Evolutionary conservation across 2,797 vertebrate species (phyloP).

Genomic region (Helarctos malayanus): DNA sequence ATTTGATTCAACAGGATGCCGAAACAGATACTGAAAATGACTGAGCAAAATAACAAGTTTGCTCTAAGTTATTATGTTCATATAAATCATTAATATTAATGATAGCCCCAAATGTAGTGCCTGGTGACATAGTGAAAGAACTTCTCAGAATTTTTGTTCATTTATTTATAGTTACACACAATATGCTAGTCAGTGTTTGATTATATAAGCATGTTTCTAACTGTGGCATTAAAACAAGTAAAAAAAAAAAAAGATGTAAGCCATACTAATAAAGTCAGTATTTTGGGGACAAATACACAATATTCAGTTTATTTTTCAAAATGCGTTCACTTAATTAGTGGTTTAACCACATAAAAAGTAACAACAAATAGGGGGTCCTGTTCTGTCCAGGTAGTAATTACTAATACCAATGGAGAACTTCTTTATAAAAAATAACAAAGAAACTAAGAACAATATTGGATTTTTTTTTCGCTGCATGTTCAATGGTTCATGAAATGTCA

Average conservation of each 20-base stretch:
- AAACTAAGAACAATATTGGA: neutral
- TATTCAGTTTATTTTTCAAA: constrained; percentile 77
- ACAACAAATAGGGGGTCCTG: neutral
- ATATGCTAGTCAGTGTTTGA: constrained; percentile 78
- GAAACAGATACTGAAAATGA: constrained; percentile 42
- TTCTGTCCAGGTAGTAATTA: neutral
- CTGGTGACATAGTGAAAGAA: constrained; percentile 66
- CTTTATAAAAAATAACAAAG: constrained; percentile 16
- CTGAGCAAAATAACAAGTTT: constrained; percentile 29
- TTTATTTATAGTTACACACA: constrained; percentile 60
- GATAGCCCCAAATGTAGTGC: constrained; percentile 75
- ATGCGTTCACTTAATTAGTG: constrained; percentile 74
- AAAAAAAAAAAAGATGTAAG: constrained; percentile 73
- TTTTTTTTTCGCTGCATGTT: constrained; percentile 36
- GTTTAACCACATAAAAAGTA: constrained; percentile 39
- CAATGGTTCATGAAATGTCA: neutral
- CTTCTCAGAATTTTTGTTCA: constrained; percentile 13
- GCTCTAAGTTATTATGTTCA: neutral
- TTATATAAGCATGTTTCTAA: constrained; percentile 85
- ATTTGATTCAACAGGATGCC: constrained; percentile 71
- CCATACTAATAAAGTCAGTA: constrained; percentile 83
- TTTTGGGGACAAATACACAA: constrained; percentile 76
- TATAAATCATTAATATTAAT: constrained; percentile 64
- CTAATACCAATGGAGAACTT: neutral
- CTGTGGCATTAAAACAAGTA: constrained; percentile 82